A percentile compares a stretch with the other conserved stretches of the same genome.
These are phyloP conservation scores for Okapia johnstoni DNA, from an alignment of 2,113 vertebrate genomes.

Conservation along the genomic window DNA sequence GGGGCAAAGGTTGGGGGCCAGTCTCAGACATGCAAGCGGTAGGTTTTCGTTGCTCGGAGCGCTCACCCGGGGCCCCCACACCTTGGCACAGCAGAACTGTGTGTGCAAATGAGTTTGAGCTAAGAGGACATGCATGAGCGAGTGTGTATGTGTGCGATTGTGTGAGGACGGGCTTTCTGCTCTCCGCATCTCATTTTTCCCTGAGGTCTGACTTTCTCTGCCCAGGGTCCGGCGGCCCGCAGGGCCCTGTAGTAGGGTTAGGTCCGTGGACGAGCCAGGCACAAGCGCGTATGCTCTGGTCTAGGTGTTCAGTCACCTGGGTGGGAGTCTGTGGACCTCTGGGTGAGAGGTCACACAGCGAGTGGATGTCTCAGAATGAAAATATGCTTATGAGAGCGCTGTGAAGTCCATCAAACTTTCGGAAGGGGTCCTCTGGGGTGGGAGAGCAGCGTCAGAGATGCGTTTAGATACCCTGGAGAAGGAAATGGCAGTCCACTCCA, in stretches of 20 bases:
- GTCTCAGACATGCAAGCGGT: no score
- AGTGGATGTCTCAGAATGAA: neutral
- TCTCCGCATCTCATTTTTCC: neutral
- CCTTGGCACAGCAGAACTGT: neutral
- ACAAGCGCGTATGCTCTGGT: fast-evolving
- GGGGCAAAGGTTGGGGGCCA: neutral
- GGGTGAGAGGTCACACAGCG: neutral
- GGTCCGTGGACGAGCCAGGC: fast-evolving
- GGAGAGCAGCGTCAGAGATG: neutral
- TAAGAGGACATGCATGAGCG: neutral
- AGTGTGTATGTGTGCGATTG: neutral
- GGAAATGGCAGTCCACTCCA: neutral
- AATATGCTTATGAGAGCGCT: neutral
- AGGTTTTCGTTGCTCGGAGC: neutral
- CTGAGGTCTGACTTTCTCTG: neutral
- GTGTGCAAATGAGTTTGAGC: neutral
- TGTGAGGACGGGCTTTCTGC: neutral
- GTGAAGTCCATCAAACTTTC: neutral
- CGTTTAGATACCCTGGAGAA: neutral
- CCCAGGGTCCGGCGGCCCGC: neutral
- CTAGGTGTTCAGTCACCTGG: neutral
- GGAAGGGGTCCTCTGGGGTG: neutral
- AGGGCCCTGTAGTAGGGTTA: neutral
- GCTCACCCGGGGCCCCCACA: neutral
- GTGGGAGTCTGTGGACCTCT: neutral